Base-by-base conservation (phyloP, 1,140 invertebrate genomes). In the Drosophila sproati region DNA sequence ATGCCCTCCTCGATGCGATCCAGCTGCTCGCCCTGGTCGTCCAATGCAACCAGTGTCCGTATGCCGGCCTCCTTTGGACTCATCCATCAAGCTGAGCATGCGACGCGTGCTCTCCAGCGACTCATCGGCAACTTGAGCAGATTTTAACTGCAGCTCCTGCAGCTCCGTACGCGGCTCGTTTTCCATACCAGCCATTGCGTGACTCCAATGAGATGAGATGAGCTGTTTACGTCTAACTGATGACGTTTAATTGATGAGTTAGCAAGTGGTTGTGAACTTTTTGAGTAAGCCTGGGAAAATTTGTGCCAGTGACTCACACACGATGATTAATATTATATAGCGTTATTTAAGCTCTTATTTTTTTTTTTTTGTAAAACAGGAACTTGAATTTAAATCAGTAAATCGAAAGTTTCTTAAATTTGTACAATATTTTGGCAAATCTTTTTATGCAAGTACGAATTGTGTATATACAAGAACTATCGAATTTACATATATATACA, bases 1-100 rank as follows among this genome's bases (percentile, higher is more conserved):
- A 99, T 99, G 32, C 98, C 99, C 94, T 99, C 98, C 94, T 99
- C 98, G 92, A 99, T 98, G 88, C 98, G 96, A 94, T 99, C 98
- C 95, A 99, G 94, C 97, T 99, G 98, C 93, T 99, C 98, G n/a
- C 90, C 90, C 50, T 91, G 90, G 95, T 98, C 98, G 94, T 99
- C 98, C 94, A 99, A 95, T 94, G 98, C 98, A 93, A 99, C 98
- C 94, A 99, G 95, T 94, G 98, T 98, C 93, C 98, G 97, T 94
- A 99, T 98, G 93, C 98, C 98, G 93, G 98, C 98, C 95, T 99
- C 98, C 96, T 99, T 99, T 99, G 95, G 98, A 90, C 31, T 99
- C 98, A 93, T 99, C 98, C 94, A 98, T 98, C 92, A 99, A 94
- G 54, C 95, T 94, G 93, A 99, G 94, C 98, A 99, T 99, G 91